Conservation (phyloP, 2,797 vertebrate species). For the Cynopterus sphinx region DNA sequence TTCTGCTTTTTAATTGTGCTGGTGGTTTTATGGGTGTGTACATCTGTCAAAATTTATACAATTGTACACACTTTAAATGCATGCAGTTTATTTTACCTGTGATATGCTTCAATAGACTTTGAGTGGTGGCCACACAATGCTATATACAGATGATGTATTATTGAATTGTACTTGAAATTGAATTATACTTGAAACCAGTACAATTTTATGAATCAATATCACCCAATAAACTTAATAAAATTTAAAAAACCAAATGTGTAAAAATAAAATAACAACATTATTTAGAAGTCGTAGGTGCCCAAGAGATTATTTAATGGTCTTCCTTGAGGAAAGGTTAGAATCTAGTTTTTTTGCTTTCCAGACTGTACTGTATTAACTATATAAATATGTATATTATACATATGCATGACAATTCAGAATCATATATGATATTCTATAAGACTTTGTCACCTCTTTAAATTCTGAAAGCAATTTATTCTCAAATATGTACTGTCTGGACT, state of each 20-base stretch:
- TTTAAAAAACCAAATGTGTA: background rate
- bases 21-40: background rate
- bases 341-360: background rate
- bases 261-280: background rate
- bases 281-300: background rate
- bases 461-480: background rate
- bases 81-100: background rate
- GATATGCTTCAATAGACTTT: background rate
- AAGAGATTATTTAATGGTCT: background rate
- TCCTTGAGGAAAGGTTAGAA: background rate
- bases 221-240: no score
- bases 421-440: background rate
- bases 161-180: no score
- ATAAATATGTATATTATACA: background rate
- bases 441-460: background rate
- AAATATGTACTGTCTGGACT: slow-evolving; percentile 35
- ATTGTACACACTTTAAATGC: background rate
- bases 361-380: background rate
- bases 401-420: background rate
- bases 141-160: no score
- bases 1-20: background rate
- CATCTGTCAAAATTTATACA: background rate
- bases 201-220: no score
- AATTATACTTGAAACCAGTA: no score
- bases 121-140: no score